Percentiles rank a stretch among this genome's conserved stretches.
Evolutionary conservation across 2,888 invertebrate species (phyloP).

Genomic region (Acanthosepion esculentum): DNA sequence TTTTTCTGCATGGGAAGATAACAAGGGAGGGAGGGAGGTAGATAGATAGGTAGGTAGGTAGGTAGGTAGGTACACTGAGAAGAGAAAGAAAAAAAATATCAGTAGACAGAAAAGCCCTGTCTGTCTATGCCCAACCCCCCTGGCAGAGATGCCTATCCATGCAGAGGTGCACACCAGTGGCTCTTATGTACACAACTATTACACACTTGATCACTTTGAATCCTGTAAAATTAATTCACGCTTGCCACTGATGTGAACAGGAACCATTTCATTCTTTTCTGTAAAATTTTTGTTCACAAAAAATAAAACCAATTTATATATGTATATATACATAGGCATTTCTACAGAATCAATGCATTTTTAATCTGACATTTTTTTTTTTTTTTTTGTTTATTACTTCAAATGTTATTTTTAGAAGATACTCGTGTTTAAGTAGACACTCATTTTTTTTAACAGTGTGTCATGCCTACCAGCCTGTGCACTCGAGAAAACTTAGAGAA

Average conservation of each 20-base stretch:
- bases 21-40: not conserved
- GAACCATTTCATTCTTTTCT: conserved; percentile 33
- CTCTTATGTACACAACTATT: not conserved
- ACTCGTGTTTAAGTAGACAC: too few species aligned
- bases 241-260: not conserved
- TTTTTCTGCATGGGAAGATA: not conserved
- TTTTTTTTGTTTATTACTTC: too few species aligned
- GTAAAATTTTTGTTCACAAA: not conserved
- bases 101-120: not conserved
- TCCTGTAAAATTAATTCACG: not conserved
- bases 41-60: conserved; percentile 39
- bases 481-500: too few species aligned
- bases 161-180: conserved; percentile 22
- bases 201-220: not conserved
- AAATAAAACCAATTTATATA: conserved; percentile 25
- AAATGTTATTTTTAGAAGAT: too few species aligned
- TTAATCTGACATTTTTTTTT: too few species aligned
- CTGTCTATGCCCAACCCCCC: not conserved
- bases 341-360: not conserved
- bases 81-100: not conserved
- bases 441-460: too few species aligned
- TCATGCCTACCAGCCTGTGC: too few species aligned
- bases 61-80: conserved; percentile 6
- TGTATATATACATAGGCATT: not conserved
- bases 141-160: not conserved